phyloP scores from a whole-genome alignment of 2,888 invertebrate genomes.

The Cabera pusaria region DNA sequence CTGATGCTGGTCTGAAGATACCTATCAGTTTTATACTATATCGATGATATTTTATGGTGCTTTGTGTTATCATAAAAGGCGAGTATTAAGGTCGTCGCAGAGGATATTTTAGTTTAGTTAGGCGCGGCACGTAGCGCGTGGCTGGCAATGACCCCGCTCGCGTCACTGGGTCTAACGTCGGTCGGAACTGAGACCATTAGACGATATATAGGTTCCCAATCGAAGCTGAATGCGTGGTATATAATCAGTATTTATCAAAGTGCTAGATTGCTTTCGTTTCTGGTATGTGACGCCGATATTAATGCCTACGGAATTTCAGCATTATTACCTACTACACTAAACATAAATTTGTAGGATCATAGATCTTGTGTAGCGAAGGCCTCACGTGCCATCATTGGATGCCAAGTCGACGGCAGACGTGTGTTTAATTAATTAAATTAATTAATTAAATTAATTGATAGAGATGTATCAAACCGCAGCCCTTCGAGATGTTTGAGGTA shows the following conservation, averaged over 20 bases:
- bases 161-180: conserved; percentile 24
- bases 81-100: conserved; percentile 44
- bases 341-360: too few species aligned
- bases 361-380: conserved; percentile 7
- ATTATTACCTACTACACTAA: too few species aligned
- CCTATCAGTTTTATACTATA: conserved; percentile 53
- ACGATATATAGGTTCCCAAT: background rate
- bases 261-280: too few species aligned
- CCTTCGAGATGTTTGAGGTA: conserved; percentile 8
- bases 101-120: conserved; percentile 48
- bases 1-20: conserved; percentile 43
- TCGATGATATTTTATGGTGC: conserved; percentile 52
- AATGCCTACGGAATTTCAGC: too few species aligned
- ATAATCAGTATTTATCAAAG: too few species aligned
- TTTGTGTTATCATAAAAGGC: conserved; percentile 68
- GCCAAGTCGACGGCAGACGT: conserved; percentile 7
- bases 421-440: conserved; percentile 16
- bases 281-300: too few species aligned
- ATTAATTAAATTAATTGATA: conserved; percentile 17
- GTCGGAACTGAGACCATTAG: background rate
- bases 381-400: conserved; percentile 12
- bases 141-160: conserved; percentile 61
- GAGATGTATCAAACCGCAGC: conserved; percentile 8
- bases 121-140: conserved; percentile 52
- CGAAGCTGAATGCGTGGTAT: too few species aligned